A percentile compares a stretch with the other conserved stretches of the same genome.
Evolutionary conservation across 1,140 invertebrate genomes (phyloP).

Genomic region (Drosophila ercepeae): DNA sequence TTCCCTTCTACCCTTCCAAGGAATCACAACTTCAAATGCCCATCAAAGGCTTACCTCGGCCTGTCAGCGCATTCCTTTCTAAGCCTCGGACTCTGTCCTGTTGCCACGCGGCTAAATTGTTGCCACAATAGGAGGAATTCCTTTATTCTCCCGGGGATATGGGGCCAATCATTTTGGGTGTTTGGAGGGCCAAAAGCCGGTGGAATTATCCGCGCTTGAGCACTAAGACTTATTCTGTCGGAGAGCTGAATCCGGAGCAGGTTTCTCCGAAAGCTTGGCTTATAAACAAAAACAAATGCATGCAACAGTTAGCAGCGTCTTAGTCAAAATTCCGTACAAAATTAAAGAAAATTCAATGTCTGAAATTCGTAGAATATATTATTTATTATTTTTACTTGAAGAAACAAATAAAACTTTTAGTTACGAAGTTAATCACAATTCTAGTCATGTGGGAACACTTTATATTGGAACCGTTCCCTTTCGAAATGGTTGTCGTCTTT

Average conservation of each 20-base stretch:
- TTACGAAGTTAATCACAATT: neutral
- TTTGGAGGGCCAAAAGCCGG: constrained; percentile 5
- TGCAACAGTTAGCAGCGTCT: constrained; percentile 48
- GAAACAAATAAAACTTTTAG: too few relatives aligned
- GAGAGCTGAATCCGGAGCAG: constrained; percentile 11
- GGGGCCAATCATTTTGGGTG: neutral
- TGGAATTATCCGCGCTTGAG: constrained; percentile 39
- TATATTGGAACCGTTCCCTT: neutral
- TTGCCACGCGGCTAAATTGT: constrained; percentile 35
- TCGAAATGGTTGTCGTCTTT: neutral
- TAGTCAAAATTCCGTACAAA: too few relatives aligned
- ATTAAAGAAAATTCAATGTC: too few relatives aligned
- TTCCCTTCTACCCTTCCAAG: neutral
- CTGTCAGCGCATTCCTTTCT: constrained; percentile 34
- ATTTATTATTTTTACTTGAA: too few relatives aligned
- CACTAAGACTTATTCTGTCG: constrained; percentile 1
- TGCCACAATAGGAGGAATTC: constrained; percentile 29
- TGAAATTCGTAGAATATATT: too few relatives aligned
- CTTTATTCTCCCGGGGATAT: constrained; percentile 18
- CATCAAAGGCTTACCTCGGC: constrained; percentile 39
- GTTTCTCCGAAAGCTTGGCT: neutral
- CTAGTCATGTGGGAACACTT: neutral
- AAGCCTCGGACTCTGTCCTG: constrained; percentile 36
- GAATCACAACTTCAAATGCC: constrained; percentile 14
- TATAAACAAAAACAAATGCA: constrained; percentile 53